These are phyloP conservation scores for Homalodisca vitripennis DNA, from an alignment of 1,140 invertebrate genomes.

Conservation along the genomic window DNA sequence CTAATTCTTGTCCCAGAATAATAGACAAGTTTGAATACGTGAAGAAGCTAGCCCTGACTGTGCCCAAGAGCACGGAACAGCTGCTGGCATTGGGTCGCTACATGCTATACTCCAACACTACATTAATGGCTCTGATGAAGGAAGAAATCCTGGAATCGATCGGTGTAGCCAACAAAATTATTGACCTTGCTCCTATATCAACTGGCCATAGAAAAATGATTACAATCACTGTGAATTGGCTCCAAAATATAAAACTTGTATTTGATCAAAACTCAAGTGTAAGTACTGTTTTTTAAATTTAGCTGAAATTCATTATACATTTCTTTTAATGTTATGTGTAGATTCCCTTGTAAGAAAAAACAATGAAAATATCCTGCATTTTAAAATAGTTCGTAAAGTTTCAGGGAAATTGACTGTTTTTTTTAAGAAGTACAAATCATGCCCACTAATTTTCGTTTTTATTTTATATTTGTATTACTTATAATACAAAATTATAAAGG, in stretches of 20 bases:
- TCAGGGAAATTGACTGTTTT: too few species aligned
- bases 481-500: too few species aligned
- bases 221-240: slow-evolving; percentile 68
- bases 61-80: slow-evolving; percentile 67
- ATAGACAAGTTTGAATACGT: slow-evolving; percentile 40
- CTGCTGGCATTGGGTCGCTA: slow-evolving; percentile 67
- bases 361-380: too few species aligned
- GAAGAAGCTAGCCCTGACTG: slow-evolving; percentile 53
- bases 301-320: neutral
- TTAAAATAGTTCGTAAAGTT: too few species aligned
- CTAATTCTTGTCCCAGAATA: slow-evolving; percentile 18
- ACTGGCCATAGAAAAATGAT: slow-evolving; percentile 65
- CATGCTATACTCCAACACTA: slow-evolving; percentile 61
- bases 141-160: slow-evolving; percentile 61
- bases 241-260: slow-evolving; percentile 66
- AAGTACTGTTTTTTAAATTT: slow-evolving; percentile 32
- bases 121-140: slow-evolving; percentile 58
- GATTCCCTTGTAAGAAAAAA: too few species aligned
- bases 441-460: too few species aligned
- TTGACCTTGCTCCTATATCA: slow-evolving; percentile 65
- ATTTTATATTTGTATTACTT: too few species aligned
- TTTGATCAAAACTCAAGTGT: slow-evolving; percentile 65
- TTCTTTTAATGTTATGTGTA: neutral
- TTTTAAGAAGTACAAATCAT: too few species aligned
- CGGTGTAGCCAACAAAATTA: slow-evolving; percentile 60